Conservation (phyloP, 1,140 invertebrate genomes). For the Drosophila repletoides region DNA sequence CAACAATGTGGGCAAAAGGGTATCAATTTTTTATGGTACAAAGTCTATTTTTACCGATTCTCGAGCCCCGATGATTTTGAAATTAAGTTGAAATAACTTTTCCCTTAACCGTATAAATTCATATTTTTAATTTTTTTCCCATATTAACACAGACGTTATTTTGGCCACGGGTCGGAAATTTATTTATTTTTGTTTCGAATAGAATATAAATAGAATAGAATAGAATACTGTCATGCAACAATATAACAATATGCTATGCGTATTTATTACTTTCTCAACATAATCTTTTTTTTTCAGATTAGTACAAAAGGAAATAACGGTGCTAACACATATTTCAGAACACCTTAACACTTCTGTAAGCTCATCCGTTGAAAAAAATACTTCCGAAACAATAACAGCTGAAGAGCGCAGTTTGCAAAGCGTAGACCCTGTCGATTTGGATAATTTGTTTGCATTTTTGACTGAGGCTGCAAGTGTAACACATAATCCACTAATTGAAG, state of each 20-base stretch:
- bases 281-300: slow-evolving; percentile 84
- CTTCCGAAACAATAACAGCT: not conserved
- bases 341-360: slow-evolving; percentile 87
- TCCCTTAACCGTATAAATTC: no score
- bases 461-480: slow-evolving; percentile 87
- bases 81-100: no score
- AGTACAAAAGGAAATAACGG: slow-evolving; percentile 89
- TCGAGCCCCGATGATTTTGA: no score
- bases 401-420: slow-evolving; percentile 70
- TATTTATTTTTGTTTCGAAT: no score
- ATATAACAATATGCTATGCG: not conserved
- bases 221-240: no score
- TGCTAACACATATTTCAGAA: slow-evolving; percentile 89
- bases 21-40: no score
- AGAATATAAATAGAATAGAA: no score
- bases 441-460: slow-evolving; percentile 96
- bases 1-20: no score
- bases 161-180: no score
- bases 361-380: slow-evolving; percentile 1
- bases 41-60: no score
- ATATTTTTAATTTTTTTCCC: no score
- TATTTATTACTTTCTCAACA: not conserved
- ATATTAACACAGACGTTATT: no score
- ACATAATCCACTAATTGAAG: slow-evolving; percentile 88
- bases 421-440: slow-evolving; percentile 92